These are phyloP conservation scores for Pseudochirops corinnae DNA, from an alignment of 2,797 vertebrate genomes.

Conservation along the genomic window DNA sequence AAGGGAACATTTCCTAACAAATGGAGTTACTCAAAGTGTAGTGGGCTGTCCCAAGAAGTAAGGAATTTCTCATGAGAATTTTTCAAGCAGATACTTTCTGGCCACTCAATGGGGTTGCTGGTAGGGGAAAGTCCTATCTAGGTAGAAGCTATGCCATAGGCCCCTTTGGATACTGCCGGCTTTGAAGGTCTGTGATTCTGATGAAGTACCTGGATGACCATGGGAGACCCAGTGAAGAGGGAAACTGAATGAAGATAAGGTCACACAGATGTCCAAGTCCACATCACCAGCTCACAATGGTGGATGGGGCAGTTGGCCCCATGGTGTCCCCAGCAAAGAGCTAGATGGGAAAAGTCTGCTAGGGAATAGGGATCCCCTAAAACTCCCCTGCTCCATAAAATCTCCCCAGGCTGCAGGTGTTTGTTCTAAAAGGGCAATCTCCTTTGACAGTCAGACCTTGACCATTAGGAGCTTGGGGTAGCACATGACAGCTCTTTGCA, in stretches of 20 bases:
- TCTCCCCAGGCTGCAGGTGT: not conserved
- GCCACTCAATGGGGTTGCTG: not conserved
- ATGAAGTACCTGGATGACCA: not conserved
- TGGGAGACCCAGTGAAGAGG: not conserved
- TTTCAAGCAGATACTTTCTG: not conserved
- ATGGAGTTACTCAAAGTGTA: not conserved
- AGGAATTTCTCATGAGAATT: not conserved
- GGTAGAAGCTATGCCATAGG: not conserved
- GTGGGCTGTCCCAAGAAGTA: not conserved
- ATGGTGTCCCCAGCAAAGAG: not conserved
- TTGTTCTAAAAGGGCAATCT: not conserved
- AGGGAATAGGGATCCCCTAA: not conserved
- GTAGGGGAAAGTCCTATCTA: not conserved
- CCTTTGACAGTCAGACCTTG: not conserved
- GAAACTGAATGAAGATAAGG: not conserved
- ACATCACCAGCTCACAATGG: not conserved
- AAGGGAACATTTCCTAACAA: not conserved
- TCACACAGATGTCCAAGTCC: not conserved
- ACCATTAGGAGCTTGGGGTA: fast-evolving
- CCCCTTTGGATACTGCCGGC: not conserved
- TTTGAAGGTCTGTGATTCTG: not conserved
- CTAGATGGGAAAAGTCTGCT: not conserved
- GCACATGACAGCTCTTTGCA: not conserved
- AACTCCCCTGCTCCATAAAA: slow-evolving; percentile 10
- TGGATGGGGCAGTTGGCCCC: not conserved